Conservation (phyloP, 2,888 invertebrate genomes). For the Hemaris fuciformis region DNA sequence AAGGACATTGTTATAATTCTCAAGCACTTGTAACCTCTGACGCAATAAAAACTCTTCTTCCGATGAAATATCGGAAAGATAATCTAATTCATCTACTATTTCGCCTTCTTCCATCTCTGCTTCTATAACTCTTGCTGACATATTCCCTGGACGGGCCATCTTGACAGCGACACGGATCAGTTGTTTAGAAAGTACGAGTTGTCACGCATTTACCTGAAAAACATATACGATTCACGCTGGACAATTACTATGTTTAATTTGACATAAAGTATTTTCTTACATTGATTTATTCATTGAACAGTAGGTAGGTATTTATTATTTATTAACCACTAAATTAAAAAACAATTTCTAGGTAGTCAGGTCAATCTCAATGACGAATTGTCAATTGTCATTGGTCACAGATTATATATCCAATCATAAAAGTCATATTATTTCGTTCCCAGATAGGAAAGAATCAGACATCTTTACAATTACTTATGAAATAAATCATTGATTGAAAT, state of each 20-base stretch:
- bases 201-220: background rate
- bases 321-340: no score
- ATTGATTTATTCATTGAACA: background rate
- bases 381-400: no score
- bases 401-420: no score
- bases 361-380: no score
- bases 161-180: background rate
- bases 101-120: conserved; percentile 78
- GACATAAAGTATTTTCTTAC: background rate
- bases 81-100: conserved; percentile 69
- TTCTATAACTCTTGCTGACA: conserved; percentile 30
- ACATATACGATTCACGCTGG: background rate
- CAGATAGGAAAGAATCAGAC: no score
- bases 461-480: no score
- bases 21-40: conserved; percentile 68
- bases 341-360: no score
- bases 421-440: no score
- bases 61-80: conserved; percentile 74
- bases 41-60: conserved; percentile 73
- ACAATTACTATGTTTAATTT: background rate
- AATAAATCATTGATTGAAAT: no score
- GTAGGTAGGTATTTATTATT: no score
- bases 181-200: background rate
- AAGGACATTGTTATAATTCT: conserved; percentile 75
- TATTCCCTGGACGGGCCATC: background rate